Evolutionary conservation across 1,140 invertebrate species (phyloP).

Genomic region (Drosophila santomea): DNA sequence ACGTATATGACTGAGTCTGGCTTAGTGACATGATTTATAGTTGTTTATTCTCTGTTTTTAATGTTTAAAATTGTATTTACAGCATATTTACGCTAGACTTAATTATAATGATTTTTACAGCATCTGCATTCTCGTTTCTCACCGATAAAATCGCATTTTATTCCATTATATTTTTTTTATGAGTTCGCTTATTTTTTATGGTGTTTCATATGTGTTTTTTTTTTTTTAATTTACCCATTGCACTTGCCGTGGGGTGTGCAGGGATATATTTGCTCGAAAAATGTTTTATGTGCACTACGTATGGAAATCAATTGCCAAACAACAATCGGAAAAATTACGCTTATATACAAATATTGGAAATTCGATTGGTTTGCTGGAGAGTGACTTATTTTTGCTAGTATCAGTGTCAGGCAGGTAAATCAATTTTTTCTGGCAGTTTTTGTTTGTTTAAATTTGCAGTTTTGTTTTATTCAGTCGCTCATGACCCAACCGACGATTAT

Average conservation of each 20-base stretch:
- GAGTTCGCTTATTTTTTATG: conserved; percentile 45
- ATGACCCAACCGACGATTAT: conserved; percentile 20
- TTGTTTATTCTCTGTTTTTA: conserved; percentile 49
- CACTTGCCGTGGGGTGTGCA: conserved; percentile 15
- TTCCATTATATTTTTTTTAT: conserved; percentile 30
- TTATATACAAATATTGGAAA: conserved; percentile 41
- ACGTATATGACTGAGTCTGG: conserved; percentile 36
- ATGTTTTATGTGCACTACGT: conserved; percentile 32
- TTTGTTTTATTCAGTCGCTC: neutral
- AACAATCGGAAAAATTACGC: conserved; percentile 42
- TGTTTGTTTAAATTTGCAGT: conserved; percentile 7
- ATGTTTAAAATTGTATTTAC: conserved; percentile 81
- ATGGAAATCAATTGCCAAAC: conserved; percentile 43
- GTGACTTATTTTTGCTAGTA: conserved; percentile 46
- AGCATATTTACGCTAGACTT: conserved; percentile 65
- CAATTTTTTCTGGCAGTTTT: conserved; percentile 26
- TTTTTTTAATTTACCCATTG: conserved; percentile 17
- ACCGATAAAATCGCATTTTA: conserved; percentile 72
- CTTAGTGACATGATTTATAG: conserved; percentile 58
- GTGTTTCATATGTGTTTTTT: conserved; percentile 35
- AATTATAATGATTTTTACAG: conserved; percentile 75
- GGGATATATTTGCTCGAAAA: conserved; percentile 41
- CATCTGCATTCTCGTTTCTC: conserved; percentile 57
- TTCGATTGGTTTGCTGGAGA: conserved; percentile 40
- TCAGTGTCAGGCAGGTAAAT: conserved; percentile 39